phyloP scores from a whole-genome alignment of 2,797 vertebrate species.

The Varecia variegata region DNA sequence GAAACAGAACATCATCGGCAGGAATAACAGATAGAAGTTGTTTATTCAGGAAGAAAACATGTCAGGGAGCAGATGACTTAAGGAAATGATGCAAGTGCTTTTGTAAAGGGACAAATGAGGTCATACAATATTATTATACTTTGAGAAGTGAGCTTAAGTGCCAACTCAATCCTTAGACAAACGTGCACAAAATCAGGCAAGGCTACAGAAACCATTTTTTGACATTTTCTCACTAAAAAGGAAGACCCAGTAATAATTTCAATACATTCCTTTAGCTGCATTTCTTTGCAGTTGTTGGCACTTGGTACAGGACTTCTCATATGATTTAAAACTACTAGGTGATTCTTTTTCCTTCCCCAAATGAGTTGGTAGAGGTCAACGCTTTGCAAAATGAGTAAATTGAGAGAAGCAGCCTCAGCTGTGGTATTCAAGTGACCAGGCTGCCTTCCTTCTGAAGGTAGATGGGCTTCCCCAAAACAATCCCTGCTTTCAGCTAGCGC shows the following conservation, averaged over 20 bases:
- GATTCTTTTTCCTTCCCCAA: slow-evolving; percentile 50
- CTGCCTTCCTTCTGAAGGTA: slow-evolving; percentile 34
- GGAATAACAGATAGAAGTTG: slow-evolving; percentile 77
- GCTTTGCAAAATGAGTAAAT: slow-evolving; percentile 24
- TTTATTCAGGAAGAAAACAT: slow-evolving; percentile 70
- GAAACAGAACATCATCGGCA: slow-evolving; percentile 75
- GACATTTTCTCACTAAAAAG: slow-evolving; percentile 75
- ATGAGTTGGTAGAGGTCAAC: slow-evolving; percentile 39
- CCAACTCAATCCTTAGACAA: slow-evolving; percentile 79
- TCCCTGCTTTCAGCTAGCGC: slow-evolving; percentile 58
- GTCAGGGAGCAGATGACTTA: slow-evolving; percentile 40
- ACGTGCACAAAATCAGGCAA: slow-evolving; percentile 75
- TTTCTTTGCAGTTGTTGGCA: slow-evolving; percentile 77
- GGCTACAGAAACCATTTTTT: slow-evolving; percentile 75
- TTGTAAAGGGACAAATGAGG: slow-evolving; percentile 82
- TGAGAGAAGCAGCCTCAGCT: slow-evolving; percentile 2
- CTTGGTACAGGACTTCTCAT: slow-evolving; percentile 66
- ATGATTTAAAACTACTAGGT: slow-evolving; percentile 49
- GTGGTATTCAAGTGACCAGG: neutral
- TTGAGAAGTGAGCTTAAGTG: slow-evolving; percentile 80
- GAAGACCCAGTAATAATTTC: slow-evolving; percentile 72
- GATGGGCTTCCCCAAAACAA: slow-evolving; percentile 52
- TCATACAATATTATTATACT: slow-evolving; percentile 77
- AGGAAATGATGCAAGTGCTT: slow-evolving; percentile 75
- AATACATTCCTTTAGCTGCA: slow-evolving; percentile 78